phyloP scores from a whole-genome alignment of 1,140 invertebrate species.

The Drosophila nigromelanica region DNA sequence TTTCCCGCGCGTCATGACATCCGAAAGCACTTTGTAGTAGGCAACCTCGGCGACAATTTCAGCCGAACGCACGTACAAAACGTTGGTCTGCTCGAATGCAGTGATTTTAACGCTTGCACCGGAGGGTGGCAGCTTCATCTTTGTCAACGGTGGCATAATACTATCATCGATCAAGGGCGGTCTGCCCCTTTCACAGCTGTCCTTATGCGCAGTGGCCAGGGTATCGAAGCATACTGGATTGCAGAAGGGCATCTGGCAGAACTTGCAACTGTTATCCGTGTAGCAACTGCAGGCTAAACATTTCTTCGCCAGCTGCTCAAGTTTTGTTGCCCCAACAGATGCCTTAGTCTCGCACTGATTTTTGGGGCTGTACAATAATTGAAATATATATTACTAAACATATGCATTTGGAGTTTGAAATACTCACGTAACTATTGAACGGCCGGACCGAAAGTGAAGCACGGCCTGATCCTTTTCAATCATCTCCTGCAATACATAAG shows the following conservation, averaged over 20 bases:
- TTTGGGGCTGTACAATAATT: constrained; percentile 2
- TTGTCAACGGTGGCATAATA: neutral
- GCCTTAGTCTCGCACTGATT: neutral
- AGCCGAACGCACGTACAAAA: constrained; percentile 66
- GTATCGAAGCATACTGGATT: constrained; percentile 39
- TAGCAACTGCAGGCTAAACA: constrained; percentile 43
- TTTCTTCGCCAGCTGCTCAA: neutral
- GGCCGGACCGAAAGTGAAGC: constrained; percentile 39
- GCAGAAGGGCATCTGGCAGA: constrained; percentile 57
- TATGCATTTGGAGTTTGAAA: too few species aligned
- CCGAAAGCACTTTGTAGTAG: constrained; percentile 47
- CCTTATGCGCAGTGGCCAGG: constrained; percentile 27
- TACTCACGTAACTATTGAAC: constrained; percentile 32
- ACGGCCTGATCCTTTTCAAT: neutral
- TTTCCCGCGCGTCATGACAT: constrained; percentile 38
- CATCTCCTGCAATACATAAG: constrained; percentile 20
- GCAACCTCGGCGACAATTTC: constrained; percentile 42
- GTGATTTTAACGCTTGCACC: constrained; percentile 62
- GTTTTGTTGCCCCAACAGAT: neutral
- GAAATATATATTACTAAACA: neutral
- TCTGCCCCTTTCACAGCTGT: constrained; percentile 27
- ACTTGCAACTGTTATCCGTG: constrained; percentile 44
- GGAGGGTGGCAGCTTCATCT: constrained; percentile 39
- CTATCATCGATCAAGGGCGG: neutral
- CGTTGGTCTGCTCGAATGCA: constrained; percentile 64